These are phyloP conservation scores for Tyrophagus putrescentiae DNA, from an alignment of 1,140 invertebrate genomes.

Conservation along the genomic window DNA sequence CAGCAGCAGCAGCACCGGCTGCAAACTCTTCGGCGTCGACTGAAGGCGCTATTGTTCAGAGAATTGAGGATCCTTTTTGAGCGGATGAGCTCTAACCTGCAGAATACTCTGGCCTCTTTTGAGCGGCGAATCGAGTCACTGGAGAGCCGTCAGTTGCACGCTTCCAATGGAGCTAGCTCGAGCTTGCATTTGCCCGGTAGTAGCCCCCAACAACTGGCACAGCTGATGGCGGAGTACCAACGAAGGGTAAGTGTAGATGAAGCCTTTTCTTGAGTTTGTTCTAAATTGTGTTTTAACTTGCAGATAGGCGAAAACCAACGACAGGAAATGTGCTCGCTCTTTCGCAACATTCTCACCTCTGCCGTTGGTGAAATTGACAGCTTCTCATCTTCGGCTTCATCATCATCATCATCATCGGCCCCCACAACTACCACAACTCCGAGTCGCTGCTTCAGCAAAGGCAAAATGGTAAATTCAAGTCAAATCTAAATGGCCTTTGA, in stretches of 20 bases:
- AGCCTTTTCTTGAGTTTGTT: neutral
- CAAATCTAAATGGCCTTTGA: neutral
- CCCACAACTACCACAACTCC: too few relatives aligned
- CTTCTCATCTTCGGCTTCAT: neutral
- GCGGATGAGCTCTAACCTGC: neutral
- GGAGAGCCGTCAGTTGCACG: neutral
- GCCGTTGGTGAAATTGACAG: constrained; percentile 8
- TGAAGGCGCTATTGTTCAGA: neutral
- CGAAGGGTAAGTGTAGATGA: neutral
- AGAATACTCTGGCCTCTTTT: neutral
- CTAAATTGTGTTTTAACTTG: neutral
- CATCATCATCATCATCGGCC: too few relatives aligned
- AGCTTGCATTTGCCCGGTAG: too few relatives aligned
- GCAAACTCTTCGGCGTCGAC: neutral
- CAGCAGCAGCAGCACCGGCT: neutral
- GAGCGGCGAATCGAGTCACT: neutral
- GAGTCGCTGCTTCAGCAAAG: too few relatives aligned
- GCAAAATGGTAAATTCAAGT: too few relatives aligned
- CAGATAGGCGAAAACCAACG: neutral
- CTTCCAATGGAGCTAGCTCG: neutral
- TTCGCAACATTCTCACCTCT: neutral
- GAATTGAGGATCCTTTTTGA: neutral
- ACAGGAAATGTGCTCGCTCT: neutral
- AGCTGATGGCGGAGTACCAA: neutral
- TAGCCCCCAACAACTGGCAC: neutral